These are phyloP conservation scores for Neosilurus mollespiculum DNA, from an alignment of 2,797 vertebrate genomes.

Conservation along the genomic window DNA sequence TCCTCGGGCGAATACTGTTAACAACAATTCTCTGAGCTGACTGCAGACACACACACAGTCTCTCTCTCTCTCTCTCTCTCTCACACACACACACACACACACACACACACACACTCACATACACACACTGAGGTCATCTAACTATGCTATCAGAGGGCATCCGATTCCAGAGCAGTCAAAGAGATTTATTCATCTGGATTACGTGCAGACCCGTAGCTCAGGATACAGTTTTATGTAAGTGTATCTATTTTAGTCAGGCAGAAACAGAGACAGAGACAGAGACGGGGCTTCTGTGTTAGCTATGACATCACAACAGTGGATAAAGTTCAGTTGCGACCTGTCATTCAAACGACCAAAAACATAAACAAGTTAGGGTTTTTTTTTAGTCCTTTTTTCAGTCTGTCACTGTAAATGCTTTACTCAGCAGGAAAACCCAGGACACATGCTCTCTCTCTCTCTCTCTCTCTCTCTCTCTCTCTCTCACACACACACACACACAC, in stretches of 20 bases:
- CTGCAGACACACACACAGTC: background rate
- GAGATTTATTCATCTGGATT: constrained; percentile 24
- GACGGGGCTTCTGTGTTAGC: constrained; percentile 8
- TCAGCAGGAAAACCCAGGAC: background rate
- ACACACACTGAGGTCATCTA: background rate
- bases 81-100: constrained; percentile 1
- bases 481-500: background rate
- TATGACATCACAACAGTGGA: constrained; percentile 28
- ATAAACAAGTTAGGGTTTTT: background rate
- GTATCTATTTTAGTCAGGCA: constrained; percentile 32
- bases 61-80: background rate
- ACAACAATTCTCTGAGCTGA: constrained; percentile 23
- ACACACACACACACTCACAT: background rate
- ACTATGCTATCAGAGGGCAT: constrained; percentile 7
- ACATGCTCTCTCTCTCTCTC: no score
- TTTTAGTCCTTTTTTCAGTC: background rate
- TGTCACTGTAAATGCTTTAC: background rate
- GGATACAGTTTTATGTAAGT: constrained; percentile 16
- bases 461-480: no score
- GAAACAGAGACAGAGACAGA: background rate
- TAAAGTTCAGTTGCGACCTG: background rate
- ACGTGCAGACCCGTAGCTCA: background rate
- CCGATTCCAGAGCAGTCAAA: constrained; percentile 14
- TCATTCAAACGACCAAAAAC: background rate
- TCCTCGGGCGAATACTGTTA: constrained; percentile 19